Evolutionary conservation across 1,140 invertebrate genomes (phyloP), one percentile per base, ranked within the genome.

Genomic region (Eciton burchellii): DNA sequence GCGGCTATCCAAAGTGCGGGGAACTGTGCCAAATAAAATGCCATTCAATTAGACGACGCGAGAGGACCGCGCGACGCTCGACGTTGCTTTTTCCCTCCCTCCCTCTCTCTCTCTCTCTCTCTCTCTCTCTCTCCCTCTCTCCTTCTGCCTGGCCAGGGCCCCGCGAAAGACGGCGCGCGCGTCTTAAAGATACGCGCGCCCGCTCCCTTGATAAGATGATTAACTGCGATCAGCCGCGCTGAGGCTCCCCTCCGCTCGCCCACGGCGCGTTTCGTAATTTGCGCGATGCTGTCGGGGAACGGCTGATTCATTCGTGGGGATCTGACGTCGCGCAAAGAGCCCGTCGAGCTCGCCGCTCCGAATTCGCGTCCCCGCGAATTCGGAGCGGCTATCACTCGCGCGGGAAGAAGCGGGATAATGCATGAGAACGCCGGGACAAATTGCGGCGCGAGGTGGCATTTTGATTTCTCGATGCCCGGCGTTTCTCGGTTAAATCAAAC

Each of bases 11-110:
- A 90, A 86, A 91, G 89, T 90, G 90, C 90, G 86, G 89, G 88
- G 87, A 89, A 90, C 90, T 93, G 90, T 90, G 90, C 86, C 92
- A 92, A 91, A 93, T 92, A 93, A 92, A 92, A 91, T 90, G 90
- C 89, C 87, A 89, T 90, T 92, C 90, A 92, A 91, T 91, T 91
- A 91, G 86, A 76, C 87, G 76, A 81, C 72, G n/a, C n/a, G 81
- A 86, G 84, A 88, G 82, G 77, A 85, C 83, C 70, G 79, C 84
- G 84, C 66, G 84, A 63, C 73, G n/a, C 59, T n/a, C 81, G 35
- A 68, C 56, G 77, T 29, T n/a, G n/a, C n/a, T n/a, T n/a, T n/a
- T n/a, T n/a, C n/a, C n/a, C n/a, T n/a, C n/a, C n/a, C n/a, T n/a
- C n/a, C n/a, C n/a, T n/a, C n/a, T n/a, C n/a, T n/a, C n/a, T n/a